A percentile compares a stretch with the other conserved stretches of the same genome.
phyloP scores from a whole-genome alignment of 2,113 vertebrate genomes.

The Vulpes lagopus region DNA sequence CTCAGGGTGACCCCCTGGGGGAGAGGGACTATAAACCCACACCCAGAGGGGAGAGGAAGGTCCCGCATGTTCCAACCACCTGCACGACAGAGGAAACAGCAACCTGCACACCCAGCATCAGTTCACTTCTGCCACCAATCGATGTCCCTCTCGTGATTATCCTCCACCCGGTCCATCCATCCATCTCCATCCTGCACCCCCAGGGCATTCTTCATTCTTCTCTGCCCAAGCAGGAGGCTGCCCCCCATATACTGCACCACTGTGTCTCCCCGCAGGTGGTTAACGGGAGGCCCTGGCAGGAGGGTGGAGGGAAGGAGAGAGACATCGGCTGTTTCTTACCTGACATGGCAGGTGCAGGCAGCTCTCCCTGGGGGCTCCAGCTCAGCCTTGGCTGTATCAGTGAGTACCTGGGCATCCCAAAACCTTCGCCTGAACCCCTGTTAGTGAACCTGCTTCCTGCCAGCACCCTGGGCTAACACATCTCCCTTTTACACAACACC shows the following conservation, averaged over 20 bases:
- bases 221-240: neutral
- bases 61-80: accelerated
- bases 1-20: neutral
- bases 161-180: neutral
- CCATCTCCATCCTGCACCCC: accelerated
- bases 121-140: neutral
- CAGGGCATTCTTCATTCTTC: neutral
- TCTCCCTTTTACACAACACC: neutral
- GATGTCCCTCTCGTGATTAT: neutral
- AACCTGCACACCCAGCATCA: accelerated
- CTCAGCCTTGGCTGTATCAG: neutral
- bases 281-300: neutral
- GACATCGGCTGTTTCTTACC: neutral
- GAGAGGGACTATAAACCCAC: neutral
- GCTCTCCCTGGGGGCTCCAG: neutral
- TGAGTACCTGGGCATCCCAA: neutral
- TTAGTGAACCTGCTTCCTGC: neutral
- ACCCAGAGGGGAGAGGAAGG: neutral
- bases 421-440: neutral
- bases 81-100: neutral
- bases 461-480: neutral
- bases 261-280: neutral
- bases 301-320: neutral
- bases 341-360: neutral
- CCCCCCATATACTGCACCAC: neutral